Evolutionary conservation across 92 coral and sea anemone species (phyloP).

Genomic region (Pocillopora meandrina): DNA sequence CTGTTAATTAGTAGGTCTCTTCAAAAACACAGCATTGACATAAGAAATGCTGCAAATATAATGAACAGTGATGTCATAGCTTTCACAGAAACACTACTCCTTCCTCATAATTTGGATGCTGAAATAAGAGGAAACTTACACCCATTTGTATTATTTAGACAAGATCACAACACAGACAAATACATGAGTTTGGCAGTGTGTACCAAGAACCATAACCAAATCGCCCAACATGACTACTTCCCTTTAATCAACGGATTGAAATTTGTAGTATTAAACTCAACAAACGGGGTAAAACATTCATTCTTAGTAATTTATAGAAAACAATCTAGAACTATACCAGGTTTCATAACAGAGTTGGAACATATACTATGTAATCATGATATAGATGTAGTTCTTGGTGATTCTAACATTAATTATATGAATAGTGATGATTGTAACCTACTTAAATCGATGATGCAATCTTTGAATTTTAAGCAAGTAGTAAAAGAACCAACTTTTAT

Average conservation of each 20-base stretch:
- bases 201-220: background rate
- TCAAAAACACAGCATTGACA: constrained; percentile 55
- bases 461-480: constrained; percentile 6
- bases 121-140: constrained; percentile 3
- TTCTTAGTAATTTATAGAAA: constrained; percentile 2
- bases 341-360: background rate
- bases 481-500: constrained; percentile 50
- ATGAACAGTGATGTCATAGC: constrained; percentile 3
- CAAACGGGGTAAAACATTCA: background rate
- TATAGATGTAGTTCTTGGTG: constrained; percentile 29
- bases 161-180: background rate
- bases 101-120: background rate
- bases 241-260: background rate
- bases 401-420: constrained; percentile 14
- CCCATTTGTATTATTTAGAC: background rate
- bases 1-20: constrained; percentile 53
- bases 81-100: too few relatives aligned
- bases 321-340: background rate
- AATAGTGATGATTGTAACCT: constrained; percentile 7
- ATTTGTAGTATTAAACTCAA: background rate
- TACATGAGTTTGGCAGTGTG: background rate
- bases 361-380: background rate
- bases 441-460: constrained; percentile 16
- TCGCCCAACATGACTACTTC: background rate
- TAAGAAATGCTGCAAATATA: constrained; percentile 25